phyloP scores from a whole-genome alignment of 1,140 invertebrate species.

The Trissolcus basalis region DNA sequence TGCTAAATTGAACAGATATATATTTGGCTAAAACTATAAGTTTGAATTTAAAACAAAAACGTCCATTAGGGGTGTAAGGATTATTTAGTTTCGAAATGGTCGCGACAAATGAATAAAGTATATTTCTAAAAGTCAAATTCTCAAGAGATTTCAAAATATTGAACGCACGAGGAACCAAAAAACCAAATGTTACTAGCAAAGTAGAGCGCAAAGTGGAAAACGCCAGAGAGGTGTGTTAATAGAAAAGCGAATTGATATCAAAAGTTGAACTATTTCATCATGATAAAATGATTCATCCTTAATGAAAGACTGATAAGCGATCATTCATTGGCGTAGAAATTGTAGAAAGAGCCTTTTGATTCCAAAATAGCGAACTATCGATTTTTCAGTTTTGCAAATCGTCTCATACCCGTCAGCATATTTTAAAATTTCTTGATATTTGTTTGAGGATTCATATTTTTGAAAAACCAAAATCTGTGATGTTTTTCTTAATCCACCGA shows the following conservation, averaged over 20 bases:
- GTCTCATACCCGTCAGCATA: slow-evolving; percentile 18
- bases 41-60: slow-evolving; percentile 38
- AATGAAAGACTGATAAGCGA: slow-evolving; percentile 36
- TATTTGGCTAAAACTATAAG: slow-evolving; percentile 18
- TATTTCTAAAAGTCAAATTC: slow-evolving; percentile 45
- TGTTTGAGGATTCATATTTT: slow-evolving; percentile 38
- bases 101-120: slow-evolving; percentile 27
- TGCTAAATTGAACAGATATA: no score
- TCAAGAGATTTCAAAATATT: slow-evolving; percentile 51
- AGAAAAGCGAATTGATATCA: not conserved
- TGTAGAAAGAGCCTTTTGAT: no score
- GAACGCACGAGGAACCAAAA: slow-evolving; percentile 2
- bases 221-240: no score
- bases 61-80: slow-evolving; percentile 52
- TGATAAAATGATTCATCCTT: slow-evolving; percentile 27
- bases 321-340: slow-evolving; percentile 12
- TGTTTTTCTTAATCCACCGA: slow-evolving; percentile 39
- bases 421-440: slow-evolving; percentile 53
- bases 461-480: slow-evolving; percentile 50
- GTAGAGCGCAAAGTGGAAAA: not conserved
- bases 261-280: not conserved
- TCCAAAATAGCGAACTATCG: no score
- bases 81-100: slow-evolving; percentile 24
- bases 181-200: not conserved
- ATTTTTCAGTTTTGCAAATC: slow-evolving; percentile 1